These are phyloP conservation scores for Cyclophora albipunctata DNA, from an alignment of 2,888 invertebrate genomes.

Conservation along the genomic window DNA sequence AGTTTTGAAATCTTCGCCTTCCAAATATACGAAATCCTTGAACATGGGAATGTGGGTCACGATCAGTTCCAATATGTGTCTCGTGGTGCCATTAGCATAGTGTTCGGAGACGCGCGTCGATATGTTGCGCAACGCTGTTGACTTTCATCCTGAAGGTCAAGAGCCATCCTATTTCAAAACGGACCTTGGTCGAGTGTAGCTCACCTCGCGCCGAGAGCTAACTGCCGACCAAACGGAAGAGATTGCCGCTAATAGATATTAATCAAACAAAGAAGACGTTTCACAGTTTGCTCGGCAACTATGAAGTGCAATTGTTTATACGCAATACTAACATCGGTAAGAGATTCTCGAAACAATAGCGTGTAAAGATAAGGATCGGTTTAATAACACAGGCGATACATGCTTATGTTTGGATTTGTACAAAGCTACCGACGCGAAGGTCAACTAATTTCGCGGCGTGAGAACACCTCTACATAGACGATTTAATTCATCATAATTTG, in stretches of 20 bases:
- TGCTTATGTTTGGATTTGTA: constrained; percentile 34
- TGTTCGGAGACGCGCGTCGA: constrained; percentile 55
- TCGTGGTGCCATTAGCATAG: constrained; percentile 69
- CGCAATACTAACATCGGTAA: constrained; percentile 21
- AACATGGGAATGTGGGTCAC: constrained; percentile 69
- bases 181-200: constrained; percentile 68
- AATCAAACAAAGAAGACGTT: constrained; percentile 46
- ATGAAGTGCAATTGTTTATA: constrained; percentile 27
- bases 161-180: constrained; percentile 74
- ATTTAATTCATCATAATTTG: constrained; percentile 72
- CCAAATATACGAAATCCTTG: constrained; percentile 75
- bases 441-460: constrained; percentile 65
- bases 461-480: constrained; percentile 62
- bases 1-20: constrained; percentile 69
- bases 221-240: constrained; percentile 61
- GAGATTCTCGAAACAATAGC: constrained; percentile 27
- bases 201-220: constrained; percentile 59
- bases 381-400: constrained; percentile 28
- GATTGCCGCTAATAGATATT: constrained; percentile 55
- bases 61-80: constrained; percentile 67
- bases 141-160: constrained; percentile 76
- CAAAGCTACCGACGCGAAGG: constrained; percentile 56
- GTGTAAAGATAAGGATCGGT: constrained; percentile 28
- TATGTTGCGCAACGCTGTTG: constrained; percentile 69
- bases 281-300: constrained; percentile 31